Conservation (phyloP, 2,797 vertebrate species). For the Acanthiza pusilla region DNA sequence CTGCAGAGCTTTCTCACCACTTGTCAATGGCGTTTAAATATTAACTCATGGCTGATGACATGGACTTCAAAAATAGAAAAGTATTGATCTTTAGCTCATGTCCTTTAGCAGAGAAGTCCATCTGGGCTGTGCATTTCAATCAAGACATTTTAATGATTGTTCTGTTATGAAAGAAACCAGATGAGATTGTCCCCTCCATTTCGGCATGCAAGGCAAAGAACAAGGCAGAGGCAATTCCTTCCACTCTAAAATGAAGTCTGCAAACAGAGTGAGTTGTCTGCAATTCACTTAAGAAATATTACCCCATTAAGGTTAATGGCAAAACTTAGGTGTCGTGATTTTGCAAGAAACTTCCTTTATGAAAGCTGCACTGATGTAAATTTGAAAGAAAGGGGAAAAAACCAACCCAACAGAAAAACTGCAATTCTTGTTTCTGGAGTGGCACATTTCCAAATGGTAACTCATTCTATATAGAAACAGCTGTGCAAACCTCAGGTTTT, state of each 20-base stretch:
- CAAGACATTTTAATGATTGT: not conserved
- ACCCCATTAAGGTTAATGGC: not conserved
- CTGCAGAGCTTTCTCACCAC: not conserved
- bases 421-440: not conserved
- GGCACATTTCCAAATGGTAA: not conserved
- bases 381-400: rapidly evolving
- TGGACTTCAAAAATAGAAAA: not conserved
- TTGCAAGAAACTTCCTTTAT: not conserved
- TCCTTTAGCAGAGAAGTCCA: not conserved
- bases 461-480: not conserved
- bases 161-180: not conserved
- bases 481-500: not conserved
- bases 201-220: not conserved
- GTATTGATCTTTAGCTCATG: not conserved
- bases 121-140: not conserved
- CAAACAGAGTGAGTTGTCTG: not conserved
- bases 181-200: not conserved
- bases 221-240: not conserved
- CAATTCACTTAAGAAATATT: not conserved
- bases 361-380: not conserved
- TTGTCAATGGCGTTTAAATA: not conserved
- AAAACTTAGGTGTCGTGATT: not conserved
- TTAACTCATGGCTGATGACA: not conserved
- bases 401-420: not conserved
- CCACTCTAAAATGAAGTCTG: not conserved